Percentiles rank a stretch among this genome's conserved stretches.
These are phyloP conservation scores for Ochlodes sylvanus DNA, from an alignment of 2,888 invertebrate species.

Conservation along the genomic window DNA sequence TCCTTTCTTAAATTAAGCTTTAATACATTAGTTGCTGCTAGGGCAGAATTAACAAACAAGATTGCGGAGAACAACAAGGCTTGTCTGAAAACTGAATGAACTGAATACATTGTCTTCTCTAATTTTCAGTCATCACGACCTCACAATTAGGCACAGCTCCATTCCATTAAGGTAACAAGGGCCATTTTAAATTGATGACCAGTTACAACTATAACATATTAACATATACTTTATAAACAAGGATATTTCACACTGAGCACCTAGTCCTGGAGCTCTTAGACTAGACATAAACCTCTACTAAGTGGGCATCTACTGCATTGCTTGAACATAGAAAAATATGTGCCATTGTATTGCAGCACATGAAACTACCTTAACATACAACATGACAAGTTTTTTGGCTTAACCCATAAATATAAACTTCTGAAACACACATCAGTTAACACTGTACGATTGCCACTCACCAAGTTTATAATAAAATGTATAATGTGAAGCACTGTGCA, in stretches of 20 bases:
- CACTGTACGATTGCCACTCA: slow-evolving; percentile 25
- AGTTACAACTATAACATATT: no score
- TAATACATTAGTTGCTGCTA: no score
- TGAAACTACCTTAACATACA: slow-evolving; percentile 4
- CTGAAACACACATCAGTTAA: slow-evolving; percentile 18
- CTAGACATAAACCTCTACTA: background rate
- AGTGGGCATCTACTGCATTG: background rate
- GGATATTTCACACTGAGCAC: background rate
- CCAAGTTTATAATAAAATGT: slow-evolving; percentile 21
- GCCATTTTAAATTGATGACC: no score
- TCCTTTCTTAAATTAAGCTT: no score
- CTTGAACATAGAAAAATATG: background rate
- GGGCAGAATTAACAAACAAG: no score
- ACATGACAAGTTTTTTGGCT: slow-evolving; percentile 34
- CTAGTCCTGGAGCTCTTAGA: background rate
- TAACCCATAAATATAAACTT: slow-evolving; percentile 19
- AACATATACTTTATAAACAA: background rate
- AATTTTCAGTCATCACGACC: no score
- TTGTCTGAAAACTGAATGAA: no score
- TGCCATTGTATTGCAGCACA: background rate
- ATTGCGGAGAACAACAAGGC: no score
- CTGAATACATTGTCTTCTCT: no score
- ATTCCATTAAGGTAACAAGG: no score
- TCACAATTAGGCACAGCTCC: no score
- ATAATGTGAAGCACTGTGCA: slow-evolving; percentile 34